phyloP scores from a whole-genome alignment of 2,888 invertebrate species.

The Apamea anceps region DNA sequence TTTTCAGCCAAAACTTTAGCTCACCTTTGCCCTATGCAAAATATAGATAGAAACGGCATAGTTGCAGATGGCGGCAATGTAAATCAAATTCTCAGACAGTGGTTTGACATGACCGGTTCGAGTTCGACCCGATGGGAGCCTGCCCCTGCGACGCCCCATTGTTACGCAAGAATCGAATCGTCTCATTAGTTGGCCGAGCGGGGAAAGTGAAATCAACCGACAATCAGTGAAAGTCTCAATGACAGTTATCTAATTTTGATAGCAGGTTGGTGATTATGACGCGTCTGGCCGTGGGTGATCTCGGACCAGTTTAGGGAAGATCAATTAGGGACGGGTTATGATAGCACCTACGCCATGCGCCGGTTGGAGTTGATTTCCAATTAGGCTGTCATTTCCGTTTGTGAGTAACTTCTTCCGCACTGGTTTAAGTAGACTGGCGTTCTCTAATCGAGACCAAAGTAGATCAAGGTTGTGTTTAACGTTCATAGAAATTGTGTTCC shows the following conservation, averaged over 20 bases:
- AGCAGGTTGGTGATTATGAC: constrained; percentile 68
- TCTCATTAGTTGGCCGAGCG: constrained; percentile 78
- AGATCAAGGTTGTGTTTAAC: constrained; percentile 42
- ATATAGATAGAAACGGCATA: constrained; percentile 30
- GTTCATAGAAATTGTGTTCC: constrained; percentile 8
- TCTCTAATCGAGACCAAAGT: constrained; percentile 37
- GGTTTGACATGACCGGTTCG: constrained; percentile 63
- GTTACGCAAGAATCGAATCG: constrained; percentile 81
- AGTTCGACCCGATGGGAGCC: constrained; percentile 61
- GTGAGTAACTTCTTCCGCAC: constrained; percentile 31
- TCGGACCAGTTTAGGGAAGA: constrained; percentile 55
- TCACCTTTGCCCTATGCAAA: constrained; percentile 12
- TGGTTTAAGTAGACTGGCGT: constrained; percentile 27
- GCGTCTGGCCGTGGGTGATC: constrained; percentile 50
- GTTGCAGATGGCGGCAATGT: constrained; percentile 28
- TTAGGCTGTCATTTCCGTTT: constrained; percentile 31
- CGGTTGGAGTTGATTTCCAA: constrained; percentile 30
- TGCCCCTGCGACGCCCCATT: constrained; percentile 68
- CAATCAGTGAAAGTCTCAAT: constrained; percentile 85
- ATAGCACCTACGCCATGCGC: constrained; percentile 5
- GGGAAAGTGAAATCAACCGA: constrained; percentile 85
- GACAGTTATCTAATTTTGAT: constrained; percentile 87
- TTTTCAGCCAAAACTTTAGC: not conserved
- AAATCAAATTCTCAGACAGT: constrained; percentile 56
- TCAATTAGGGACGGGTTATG: constrained; percentile 40